phyloP scores from a whole-genome alignment of 2,797 vertebrate genomes.

The Scyliorhinus canicula region DNA sequence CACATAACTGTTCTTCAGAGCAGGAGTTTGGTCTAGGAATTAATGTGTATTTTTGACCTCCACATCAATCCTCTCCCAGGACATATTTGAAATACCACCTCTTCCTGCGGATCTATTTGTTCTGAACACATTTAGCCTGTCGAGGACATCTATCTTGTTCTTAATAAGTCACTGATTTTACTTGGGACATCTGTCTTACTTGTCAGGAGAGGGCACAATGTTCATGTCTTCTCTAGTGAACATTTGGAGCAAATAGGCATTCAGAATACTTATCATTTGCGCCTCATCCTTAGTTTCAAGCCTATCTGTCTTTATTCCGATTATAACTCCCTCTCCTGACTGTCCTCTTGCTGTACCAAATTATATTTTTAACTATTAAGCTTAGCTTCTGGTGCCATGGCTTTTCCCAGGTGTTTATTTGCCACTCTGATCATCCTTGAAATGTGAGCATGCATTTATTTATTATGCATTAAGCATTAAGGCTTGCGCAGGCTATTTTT shows the following conservation, averaged over 20 bases:
- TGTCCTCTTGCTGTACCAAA: not conserved
- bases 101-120: not conserved
- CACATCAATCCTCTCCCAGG: not conserved
- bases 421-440: not conserved
- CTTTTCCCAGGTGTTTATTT: not conserved
- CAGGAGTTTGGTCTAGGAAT: not conserved
- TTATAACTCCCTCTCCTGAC: not conserved
- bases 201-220: not conserved
- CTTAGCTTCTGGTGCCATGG: not conserved
- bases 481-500: not conserved
- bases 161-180: not conserved
- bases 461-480: not conserved
- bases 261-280: not conserved
- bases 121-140: not conserved
- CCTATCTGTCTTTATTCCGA: not conserved
- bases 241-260: not conserved
- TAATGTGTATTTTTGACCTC: not conserved
- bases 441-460: not conserved
- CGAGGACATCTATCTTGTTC: not conserved
- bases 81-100: not conserved
- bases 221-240: not conserved
- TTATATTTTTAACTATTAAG: not conserved
- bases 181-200: not conserved
- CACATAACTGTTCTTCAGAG: too few relatives aligned
- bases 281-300: not conserved